Conservation (phyloP, 2,113 vertebrate genomes). For the Ageneiosus marmoratus region DNA sequence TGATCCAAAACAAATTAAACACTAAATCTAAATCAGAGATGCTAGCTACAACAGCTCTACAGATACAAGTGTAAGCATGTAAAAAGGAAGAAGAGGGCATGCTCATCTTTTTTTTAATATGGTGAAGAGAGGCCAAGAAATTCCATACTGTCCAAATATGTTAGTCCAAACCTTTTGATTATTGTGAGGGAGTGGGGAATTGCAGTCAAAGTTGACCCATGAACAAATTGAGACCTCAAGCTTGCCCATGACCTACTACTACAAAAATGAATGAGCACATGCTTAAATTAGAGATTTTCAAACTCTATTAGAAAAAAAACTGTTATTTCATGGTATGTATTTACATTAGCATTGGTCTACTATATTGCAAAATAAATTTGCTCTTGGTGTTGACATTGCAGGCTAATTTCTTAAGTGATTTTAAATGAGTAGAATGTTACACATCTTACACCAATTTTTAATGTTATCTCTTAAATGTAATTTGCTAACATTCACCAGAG, state of each 20-base stretch:
- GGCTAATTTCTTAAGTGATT: neutral
- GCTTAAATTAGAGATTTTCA: slow-evolving; percentile 65
- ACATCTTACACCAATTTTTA: neutral
- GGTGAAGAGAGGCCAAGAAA: neutral
- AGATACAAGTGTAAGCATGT: slow-evolving; percentile 34
- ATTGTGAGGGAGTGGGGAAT: neutral
- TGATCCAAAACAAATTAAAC: slow-evolving; percentile 26
- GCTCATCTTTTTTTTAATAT: neutral
- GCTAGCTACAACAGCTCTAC: slow-evolving; percentile 6
- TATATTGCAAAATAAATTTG: neutral
- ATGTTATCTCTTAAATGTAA: neutral
- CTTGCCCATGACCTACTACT: slow-evolving; percentile 17
- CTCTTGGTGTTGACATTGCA: neutral
- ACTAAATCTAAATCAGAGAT: slow-evolving; percentile 25
- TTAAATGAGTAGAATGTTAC: neutral
- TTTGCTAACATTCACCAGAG: neutral
- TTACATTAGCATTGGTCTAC: neutral
- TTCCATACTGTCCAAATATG: neutral
- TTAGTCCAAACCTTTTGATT: neutral
- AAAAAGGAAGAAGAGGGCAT: slow-evolving; percentile 4
- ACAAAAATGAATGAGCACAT: slow-evolving; percentile 56
- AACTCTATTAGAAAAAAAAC: slow-evolving; percentile 4
- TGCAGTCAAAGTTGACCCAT: slow-evolving; percentile 17
- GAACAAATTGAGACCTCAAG: slow-evolving; percentile 5
- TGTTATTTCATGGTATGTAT: neutral